These are phyloP conservation scores for Ia io DNA, from an alignment of 2,113 vertebrate genomes.

Conservation along the genomic window DNA sequence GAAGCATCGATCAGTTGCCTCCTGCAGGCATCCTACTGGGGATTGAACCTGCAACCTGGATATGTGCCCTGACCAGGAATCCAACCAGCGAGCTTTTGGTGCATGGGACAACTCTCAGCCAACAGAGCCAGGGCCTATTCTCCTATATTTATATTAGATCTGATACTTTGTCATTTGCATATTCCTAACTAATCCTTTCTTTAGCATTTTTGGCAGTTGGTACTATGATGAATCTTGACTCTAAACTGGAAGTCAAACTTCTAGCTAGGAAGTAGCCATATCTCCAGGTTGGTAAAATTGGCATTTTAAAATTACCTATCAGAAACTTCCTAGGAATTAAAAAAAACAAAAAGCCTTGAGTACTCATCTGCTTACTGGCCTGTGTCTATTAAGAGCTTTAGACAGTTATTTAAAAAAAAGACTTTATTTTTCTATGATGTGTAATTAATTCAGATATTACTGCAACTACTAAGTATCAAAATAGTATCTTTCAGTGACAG, in stretches of 20 bases:
- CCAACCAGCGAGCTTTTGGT: too few relatives aligned
- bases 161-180: not conserved
- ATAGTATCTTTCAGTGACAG: not conserved
- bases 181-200: not conserved
- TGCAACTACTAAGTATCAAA: not conserved
- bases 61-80: too few relatives aligned
- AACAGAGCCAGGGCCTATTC: not conserved
- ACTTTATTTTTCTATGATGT: not conserved
- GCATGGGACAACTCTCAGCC: too few relatives aligned
- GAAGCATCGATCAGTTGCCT: too few relatives aligned
- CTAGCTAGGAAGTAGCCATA: not conserved
- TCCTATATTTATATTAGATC: not conserved
- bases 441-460: not conserved
- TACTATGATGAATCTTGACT: not conserved
- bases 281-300: not conserved
- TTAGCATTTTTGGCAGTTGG: not conserved
- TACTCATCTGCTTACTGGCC: not conserved
- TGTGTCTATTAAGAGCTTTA: slow-evolving; percentile 20
- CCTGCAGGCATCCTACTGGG: too few relatives aligned
- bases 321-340: not conserved
- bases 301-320: not conserved
- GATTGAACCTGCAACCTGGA: too few relatives aligned
- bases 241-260: not conserved
- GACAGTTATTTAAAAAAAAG: not conserved
- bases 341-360: not conserved